A percentile compares a stretch with the other conserved stretches of the same genome.
These are phyloP conservation scores for Vanessa cardui DNA, from an alignment of 2,888 invertebrate genomes.

Conservation along the genomic window DNA sequence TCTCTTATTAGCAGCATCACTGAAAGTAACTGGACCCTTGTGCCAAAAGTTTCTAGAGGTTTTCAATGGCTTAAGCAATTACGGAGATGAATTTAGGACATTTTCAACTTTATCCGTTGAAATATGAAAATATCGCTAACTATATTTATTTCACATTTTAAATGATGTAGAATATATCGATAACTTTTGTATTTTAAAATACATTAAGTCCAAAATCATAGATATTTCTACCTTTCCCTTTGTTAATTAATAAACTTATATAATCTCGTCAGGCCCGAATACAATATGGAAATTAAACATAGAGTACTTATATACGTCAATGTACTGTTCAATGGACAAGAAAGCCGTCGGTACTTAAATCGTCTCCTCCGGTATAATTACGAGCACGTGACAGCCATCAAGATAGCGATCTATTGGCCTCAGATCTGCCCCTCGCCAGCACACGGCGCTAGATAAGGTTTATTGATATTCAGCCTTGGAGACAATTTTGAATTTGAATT, in stretches of 20 bases:
- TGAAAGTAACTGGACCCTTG: conserved; percentile 22
- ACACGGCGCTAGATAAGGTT: conserved; percentile 11
- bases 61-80: conserved; percentile 16
- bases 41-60: conserved; percentile 16
- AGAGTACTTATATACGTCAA: background rate
- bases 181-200: no score
- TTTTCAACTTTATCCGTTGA: background rate
- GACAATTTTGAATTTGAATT: conserved; percentile 6
- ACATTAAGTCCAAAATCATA: no score
- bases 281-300: background rate
- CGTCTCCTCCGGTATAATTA: conserved; percentile 12
- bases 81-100: background rate
- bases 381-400: conserved; percentile 5
- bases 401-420: conserved; percentile 17
- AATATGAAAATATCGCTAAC: background rate
- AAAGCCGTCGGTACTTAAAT: conserved; percentile 1
- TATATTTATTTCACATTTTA: no score
- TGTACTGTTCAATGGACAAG: background rate
- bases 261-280: no score
- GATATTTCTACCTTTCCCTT: no score
- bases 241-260: no score
- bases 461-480: conserved; percentile 27
- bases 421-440: conserved; percentile 4
- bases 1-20: conserved; percentile 34
- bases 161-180: no score